Evolutionary conservation across 2,113 vertebrate species (phyloP).

Genomic region (Onychostoma macrolepis): DNA sequence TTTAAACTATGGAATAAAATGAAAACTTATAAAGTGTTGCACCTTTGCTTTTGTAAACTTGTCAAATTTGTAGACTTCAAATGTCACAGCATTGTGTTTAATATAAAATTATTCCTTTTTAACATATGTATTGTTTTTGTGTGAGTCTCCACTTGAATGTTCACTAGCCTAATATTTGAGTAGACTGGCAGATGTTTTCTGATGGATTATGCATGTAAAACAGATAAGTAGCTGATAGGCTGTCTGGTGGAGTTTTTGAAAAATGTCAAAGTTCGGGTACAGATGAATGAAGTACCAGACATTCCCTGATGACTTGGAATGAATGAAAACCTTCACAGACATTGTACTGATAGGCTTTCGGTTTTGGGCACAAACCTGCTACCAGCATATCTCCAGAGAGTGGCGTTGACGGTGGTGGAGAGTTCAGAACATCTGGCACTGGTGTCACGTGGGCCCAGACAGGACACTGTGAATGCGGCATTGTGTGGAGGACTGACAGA

Average conservation of each 20-base stretch:
- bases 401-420: slow-evolving; percentile 36
- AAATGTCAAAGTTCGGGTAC: slow-evolving; percentile 6
- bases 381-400: slow-evolving; percentile 30
- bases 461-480: slow-evolving; percentile 57
- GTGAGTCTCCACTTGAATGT: neutral
- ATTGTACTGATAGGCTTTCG: neutral
- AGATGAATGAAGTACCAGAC: slow-evolving; percentile 12
- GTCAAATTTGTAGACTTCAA: too few relatives aligned
- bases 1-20: neutral
- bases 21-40: neutral
- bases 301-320: neutral
- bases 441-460: slow-evolving; percentile 52
- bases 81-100: neutral
- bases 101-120: neutral
- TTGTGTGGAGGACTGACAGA: slow-evolving; percentile 54
- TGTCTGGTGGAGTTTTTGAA: slow-evolving; percentile 1
- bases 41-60: neutral
- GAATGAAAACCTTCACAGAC: neutral
- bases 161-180: neutral
- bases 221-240: neutral
- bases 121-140: neutral
- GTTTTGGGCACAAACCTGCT: slow-evolving; percentile 18
- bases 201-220: slow-evolving; percentile 11
- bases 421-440: slow-evolving; percentile 65
- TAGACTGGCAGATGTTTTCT: neutral